Evolutionary conservation across 2,113 vertebrate genomes (phyloP).

Genomic region (Catharus fuscescens): DNA sequence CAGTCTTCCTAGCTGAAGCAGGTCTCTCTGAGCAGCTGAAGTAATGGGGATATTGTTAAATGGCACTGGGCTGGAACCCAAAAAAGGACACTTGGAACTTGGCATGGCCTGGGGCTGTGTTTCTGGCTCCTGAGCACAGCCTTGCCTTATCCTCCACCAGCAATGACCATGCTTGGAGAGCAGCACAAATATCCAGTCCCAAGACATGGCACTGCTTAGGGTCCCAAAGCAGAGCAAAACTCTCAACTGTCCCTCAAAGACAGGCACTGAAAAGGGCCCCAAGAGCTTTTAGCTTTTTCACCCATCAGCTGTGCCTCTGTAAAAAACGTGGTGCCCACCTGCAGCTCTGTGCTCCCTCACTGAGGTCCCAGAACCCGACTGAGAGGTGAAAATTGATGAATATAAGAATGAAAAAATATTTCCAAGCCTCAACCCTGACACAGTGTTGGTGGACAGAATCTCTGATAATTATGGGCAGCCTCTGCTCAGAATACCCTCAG

Average conservation of each 20-base stretch:
- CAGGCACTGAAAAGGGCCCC: background rate
- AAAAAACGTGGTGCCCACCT: background rate
- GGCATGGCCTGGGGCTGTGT: background rate
- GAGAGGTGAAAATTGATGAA: background rate
- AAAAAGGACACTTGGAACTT: background rate
- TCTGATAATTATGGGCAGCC: background rate
- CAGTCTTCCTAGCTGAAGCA: background rate
- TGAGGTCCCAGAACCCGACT: no score
- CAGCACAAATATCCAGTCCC: background rate
- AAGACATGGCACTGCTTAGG: accelerated
- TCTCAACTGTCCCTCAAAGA: background rate
- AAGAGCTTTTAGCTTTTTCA: background rate
- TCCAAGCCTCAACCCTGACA: background rate
- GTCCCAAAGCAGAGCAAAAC: background rate
- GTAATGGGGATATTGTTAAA: background rate
- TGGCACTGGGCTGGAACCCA: background rate
- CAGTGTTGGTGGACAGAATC: background rate
- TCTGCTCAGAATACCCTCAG: background rate
- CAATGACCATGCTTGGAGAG: background rate
- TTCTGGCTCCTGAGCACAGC: background rate
- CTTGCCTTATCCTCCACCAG: background rate
- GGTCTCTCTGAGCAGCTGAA: background rate
- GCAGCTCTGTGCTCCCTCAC: background rate
- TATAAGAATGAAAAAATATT: background rate
- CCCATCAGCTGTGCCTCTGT: background rate